phyloP scores from a whole-genome alignment of 2,888 invertebrate genomes.

The Limnephilus auricula region DNA sequence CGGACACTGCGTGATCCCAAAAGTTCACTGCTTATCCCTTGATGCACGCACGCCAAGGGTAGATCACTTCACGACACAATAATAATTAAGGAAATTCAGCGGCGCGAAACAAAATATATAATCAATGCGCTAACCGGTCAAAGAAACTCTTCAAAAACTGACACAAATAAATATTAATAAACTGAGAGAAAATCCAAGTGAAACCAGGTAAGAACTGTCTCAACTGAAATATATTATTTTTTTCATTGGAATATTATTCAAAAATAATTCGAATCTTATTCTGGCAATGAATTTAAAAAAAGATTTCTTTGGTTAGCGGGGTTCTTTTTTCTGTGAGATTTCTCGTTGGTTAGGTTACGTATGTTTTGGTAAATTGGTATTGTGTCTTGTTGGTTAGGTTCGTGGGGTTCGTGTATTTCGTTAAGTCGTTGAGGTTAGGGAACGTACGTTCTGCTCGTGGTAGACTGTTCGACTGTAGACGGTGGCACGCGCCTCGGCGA shows the following conservation, averaged over 20 bases:
- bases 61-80: conserved; percentile 24
- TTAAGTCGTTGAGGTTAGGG: background rate
- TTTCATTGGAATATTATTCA: background rate
- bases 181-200: background rate
- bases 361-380: background rate
- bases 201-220: background rate
- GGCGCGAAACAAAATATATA: background rate
- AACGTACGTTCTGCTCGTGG: conserved; percentile 39
- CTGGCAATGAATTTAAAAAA: background rate
- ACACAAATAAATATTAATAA: background rate
- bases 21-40: background rate
- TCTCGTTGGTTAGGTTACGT: background rate
- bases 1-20: background rate
- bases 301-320: background rate
- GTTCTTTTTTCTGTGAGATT: background rate
- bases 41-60: background rate
- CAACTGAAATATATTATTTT: background rate
- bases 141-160: background rate
- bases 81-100: background rate
- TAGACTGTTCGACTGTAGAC: conserved; percentile 43
- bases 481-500: conserved; percentile 56
- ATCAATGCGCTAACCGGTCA: background rate
- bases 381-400: background rate
- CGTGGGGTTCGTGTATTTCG: background rate
- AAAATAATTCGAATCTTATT: background rate